Percentiles rank a stretch among this genome's conserved stretches.
Evolutionary conservation across 2,113 vertebrate species (phyloP).

Genomic region (Serilophus lunatus): DNA sequence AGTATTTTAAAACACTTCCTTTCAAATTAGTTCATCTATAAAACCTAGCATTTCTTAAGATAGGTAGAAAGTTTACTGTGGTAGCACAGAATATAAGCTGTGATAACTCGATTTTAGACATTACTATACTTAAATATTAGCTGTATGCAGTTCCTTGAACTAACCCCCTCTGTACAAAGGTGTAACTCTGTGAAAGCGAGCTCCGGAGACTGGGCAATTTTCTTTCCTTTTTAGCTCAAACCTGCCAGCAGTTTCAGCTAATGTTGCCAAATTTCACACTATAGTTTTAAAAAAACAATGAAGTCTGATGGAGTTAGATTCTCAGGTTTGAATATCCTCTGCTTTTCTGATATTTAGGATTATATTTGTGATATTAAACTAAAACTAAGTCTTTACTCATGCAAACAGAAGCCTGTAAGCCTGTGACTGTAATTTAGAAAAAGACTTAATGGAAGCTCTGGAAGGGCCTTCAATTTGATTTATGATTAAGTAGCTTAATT

Average conservation of each 20-base stretch:
- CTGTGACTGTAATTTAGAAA: neutral
- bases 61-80: neutral
- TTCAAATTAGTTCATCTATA: neutral
- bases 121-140: neutral
- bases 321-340: neutral
- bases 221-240: neutral
- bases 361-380: neutral
- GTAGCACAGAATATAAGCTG: neutral
- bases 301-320: neutral
- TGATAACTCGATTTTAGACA: neutral
- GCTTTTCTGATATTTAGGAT: neutral
- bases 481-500: neutral
- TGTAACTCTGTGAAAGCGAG: neutral
- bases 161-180: neutral
- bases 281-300: neutral
- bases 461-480: neutral
- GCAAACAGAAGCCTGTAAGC: neutral
- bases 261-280: neutral
- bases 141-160: rapidly evolving
- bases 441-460: neutral
- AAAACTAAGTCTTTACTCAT: neutral
- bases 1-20: neutral
- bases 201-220: neutral
- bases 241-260: neutral
- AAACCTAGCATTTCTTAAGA: neutral